A percentile compares a stretch with the other conserved stretches of the same genome.
These are phyloP conservation scores for Ceratina australensis DNA, from an alignment of 1,140 invertebrate species.

Conservation along the genomic window DNA sequence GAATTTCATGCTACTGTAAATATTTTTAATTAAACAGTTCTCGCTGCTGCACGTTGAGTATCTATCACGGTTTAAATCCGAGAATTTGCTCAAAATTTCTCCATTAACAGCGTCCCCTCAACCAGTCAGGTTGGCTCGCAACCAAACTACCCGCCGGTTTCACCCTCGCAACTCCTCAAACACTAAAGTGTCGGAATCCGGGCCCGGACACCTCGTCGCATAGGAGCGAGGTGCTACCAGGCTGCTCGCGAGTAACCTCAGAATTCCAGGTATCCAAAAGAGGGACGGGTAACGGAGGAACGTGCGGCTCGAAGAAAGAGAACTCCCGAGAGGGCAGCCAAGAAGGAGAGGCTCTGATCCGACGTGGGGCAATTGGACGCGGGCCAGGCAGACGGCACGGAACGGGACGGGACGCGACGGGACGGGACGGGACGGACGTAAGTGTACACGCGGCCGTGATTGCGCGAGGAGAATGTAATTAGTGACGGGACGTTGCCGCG, in stretches of 20 bases:
- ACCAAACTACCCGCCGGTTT: too few species aligned
- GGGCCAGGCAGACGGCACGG: constrained; percentile 61
- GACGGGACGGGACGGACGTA: constrained; percentile 38
- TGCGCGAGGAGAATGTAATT: constrained; percentile 73
- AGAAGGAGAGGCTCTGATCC: constrained; percentile 74
- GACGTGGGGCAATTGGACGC: constrained; percentile 67
- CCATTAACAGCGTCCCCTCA: too few species aligned
- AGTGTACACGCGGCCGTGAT: constrained; percentile 66
- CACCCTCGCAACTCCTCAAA: background rate
- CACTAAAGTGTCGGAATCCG: background rate
- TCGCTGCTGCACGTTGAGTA: too few species aligned
- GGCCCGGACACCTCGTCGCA: background rate
- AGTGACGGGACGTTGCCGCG: constrained; percentile 63
- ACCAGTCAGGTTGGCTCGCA: too few species aligned
- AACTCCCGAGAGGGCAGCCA: constrained; percentile 45
- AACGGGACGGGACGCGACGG: constrained; percentile 36
- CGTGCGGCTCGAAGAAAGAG: background rate
- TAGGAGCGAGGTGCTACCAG: constrained; percentile 24
- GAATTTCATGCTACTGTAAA: too few species aligned
- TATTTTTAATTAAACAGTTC: too few species aligned
- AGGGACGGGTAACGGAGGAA: background rate
- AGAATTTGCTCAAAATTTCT: too few species aligned
- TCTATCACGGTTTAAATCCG: too few species aligned
- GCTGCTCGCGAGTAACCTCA: constrained; percentile 3
- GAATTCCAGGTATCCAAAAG: constrained; percentile 20